These are phyloP conservation scores for Sardina pilchardus DNA, from an alignment of 2,113 vertebrate species.

Conservation along the genomic window DNA sequence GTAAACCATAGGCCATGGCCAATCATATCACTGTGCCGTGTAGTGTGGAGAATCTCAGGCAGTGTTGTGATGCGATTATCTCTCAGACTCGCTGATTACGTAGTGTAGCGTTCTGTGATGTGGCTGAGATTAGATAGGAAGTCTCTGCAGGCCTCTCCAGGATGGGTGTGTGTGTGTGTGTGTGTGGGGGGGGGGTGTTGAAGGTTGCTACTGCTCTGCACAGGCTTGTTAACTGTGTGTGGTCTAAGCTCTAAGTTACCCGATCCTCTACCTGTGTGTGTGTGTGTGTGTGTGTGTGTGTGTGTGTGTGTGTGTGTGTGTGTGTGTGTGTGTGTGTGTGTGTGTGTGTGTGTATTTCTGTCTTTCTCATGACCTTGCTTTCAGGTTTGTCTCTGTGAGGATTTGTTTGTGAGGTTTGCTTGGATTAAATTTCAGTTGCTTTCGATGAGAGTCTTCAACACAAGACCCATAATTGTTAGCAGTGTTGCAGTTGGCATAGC, in stretches of 20 bases:
- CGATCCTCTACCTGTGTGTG: conserved; percentile 45
- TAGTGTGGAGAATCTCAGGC: not conserved
- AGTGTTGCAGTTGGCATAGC: not conserved
- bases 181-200: conserved; percentile 37
- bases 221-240: conserved; percentile 56
- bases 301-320: conserved; percentile 27
- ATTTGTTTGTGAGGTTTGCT: not conserved
- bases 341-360: not conserved
- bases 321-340: conserved; percentile 26
- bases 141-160: not conserved
- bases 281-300: conserved; percentile 3
- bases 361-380: not conserved
- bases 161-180: not conserved
- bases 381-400: not conserved
- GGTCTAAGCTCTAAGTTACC: conserved; percentile 49
- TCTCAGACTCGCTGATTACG: not conserved
- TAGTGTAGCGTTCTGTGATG: not conserved
- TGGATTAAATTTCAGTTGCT: not conserved
- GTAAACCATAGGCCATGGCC: not conserved
- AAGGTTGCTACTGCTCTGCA: conserved; percentile 40
- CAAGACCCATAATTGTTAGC: not conserved
- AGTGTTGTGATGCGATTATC: not conserved
- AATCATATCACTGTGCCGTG: not conserved
- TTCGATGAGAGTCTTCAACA: not conserved
- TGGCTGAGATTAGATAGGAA: not conserved